Conservation (phyloP, 2,797 vertebrate genomes). For the Danio tinwini region DNA sequence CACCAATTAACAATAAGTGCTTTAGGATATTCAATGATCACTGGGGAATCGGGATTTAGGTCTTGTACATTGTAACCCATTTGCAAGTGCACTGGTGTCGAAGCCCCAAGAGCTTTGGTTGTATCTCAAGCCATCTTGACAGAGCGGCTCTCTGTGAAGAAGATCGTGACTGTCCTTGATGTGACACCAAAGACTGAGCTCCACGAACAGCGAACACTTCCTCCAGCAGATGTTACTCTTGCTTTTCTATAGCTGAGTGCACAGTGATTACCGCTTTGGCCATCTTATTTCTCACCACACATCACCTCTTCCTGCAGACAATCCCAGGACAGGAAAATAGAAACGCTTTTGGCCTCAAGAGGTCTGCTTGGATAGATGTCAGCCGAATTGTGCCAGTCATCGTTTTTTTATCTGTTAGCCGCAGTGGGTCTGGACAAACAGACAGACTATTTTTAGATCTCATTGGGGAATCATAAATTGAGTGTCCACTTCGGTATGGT, state of each 20-base stretch:
- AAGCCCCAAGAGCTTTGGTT: constrained; percentile 38
- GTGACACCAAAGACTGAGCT: constrained; percentile 51
- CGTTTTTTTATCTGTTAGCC: constrained; percentile 40
- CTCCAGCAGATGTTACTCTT: constrained; percentile 36
- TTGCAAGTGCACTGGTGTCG: constrained; percentile 43
- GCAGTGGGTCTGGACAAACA: constrained; percentile 17
- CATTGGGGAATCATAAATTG: constrained; percentile 22
- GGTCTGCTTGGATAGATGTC: constrained; percentile 42
- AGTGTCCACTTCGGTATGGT: not conserved
- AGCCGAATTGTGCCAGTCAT: not conserved
- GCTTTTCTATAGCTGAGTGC: constrained; percentile 52
- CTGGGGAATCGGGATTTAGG: constrained; percentile 43
- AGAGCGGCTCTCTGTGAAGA: constrained; percentile 34
- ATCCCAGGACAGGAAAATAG: constrained; percentile 46
- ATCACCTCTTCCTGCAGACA: constrained; percentile 37
- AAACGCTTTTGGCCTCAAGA: constrained; percentile 45
- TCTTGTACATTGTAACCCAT: constrained; percentile 51
- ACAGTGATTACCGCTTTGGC: constrained; percentile 53
- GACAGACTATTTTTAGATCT: constrained; percentile 25
- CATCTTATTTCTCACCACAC: constrained; percentile 45
- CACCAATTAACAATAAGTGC: constrained; percentile 50
- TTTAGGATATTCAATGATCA: constrained; percentile 40
- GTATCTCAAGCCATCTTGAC: constrained; percentile 33
- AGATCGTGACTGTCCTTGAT: constrained; percentile 48
- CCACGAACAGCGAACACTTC: constrained; percentile 17